These are phyloP conservation scores for Tyto alba DNA, from an alignment of 2,113 vertebrate genomes.

Conservation along the genomic window DNA sequence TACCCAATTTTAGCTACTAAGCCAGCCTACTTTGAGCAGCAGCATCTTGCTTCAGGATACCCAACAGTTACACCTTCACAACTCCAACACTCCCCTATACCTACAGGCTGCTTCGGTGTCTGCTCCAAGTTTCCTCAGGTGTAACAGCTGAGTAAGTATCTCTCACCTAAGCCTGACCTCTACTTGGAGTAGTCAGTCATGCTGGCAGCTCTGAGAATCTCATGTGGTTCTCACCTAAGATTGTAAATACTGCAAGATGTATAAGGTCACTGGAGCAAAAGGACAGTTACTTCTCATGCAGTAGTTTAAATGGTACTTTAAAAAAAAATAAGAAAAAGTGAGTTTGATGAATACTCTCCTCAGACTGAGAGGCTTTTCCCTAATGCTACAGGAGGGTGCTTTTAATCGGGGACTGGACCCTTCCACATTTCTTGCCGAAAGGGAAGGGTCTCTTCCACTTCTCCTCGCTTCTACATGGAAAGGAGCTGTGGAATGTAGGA, in stretches of 20 bases:
- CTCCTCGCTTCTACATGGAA: neutral
- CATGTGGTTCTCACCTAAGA: neutral
- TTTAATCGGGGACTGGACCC: neutral
- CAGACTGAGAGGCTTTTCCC: neutral
- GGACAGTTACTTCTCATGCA: neutral
- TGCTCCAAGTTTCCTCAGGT: neutral
- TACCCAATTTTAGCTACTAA: neutral
- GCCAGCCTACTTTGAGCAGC: neutral
- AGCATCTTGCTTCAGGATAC: neutral
- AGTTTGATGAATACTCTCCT: neutral
- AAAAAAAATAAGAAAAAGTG: neutral
- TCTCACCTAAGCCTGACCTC: neutral
- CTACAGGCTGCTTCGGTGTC: neutral
- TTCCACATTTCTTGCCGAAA: neutral
- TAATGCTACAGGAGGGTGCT: neutral
- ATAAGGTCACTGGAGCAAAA: neutral
- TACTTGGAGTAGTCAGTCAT: neutral
- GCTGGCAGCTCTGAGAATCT: neutral
- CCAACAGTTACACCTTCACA: neutral
- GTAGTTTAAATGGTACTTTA: neutral
- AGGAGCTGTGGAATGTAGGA: neutral
- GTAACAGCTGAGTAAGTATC: accelerated
- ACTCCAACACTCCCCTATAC: neutral
- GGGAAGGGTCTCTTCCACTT: neutral
- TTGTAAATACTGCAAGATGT: neutral